A percentile compares a stretch with the other conserved stretches of the same genome.
phyloP scores from a whole-genome alignment of 2,113 vertebrate species.

The Aplodontia rufa region DNA sequence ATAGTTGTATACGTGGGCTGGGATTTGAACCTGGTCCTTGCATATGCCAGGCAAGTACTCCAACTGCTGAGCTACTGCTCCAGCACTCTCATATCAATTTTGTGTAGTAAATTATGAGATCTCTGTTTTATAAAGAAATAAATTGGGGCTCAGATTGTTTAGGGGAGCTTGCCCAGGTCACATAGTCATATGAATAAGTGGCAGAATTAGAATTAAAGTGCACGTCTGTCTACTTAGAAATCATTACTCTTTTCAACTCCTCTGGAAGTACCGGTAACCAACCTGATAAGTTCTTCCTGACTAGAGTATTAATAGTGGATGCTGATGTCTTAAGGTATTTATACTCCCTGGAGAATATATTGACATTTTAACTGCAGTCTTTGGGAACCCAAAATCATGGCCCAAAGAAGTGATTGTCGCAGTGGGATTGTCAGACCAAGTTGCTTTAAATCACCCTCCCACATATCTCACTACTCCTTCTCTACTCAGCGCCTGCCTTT shows the following conservation, averaged over 20 bases:
- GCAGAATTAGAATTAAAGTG: background rate
- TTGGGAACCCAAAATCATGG: slow-evolving; percentile 30
- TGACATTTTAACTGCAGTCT: slow-evolving; percentile 45
- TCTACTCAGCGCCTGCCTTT: slow-evolving; percentile 50
- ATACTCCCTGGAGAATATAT: slow-evolving; percentile 10
- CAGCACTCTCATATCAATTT: too few species aligned
- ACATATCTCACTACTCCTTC: background rate
- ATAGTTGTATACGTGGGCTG: too few species aligned
- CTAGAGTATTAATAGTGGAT: background rate
- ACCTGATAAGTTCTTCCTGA: slow-evolving; percentile 22
- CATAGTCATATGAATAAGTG: background rate
- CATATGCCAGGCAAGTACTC: too few species aligned
- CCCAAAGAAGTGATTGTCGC: slow-evolving; percentile 44
- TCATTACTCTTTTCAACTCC: slow-evolving; percentile 1
- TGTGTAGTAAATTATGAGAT: background rate
- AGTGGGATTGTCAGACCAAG: slow-evolving; percentile 33
- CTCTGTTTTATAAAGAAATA: slow-evolving; percentile 27
- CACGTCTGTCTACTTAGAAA: slow-evolving; percentile 8
- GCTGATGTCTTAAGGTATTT: slow-evolving; percentile 3
- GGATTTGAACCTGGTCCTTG: too few species aligned
- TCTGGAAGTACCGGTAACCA: slow-evolving; percentile 1
- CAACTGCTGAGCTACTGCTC: too few species aligned
- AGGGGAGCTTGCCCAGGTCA: background rate
- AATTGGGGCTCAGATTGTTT: background rate
- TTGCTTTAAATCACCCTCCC: slow-evolving; percentile 57